Evolutionary conservation across 1,140 invertebrate species (phyloP).

Genomic region (Diuraphis noxia): DNA sequence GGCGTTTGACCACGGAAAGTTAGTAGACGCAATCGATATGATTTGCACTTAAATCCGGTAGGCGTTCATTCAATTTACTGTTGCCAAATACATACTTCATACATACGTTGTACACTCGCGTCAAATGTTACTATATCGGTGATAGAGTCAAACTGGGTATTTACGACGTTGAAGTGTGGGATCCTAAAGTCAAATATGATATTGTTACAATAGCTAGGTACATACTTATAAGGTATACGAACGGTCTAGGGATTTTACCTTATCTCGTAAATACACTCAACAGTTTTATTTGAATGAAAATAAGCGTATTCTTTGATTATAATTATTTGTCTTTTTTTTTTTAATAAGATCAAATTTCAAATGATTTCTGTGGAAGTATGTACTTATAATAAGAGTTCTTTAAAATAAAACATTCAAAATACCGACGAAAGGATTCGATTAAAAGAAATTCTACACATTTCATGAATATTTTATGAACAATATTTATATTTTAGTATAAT

Average conservation of each 20-base stretch:
- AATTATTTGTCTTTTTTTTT: background rate
- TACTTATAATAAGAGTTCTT: background rate
- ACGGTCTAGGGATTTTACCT: background rate
- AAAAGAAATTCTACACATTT: slow-evolving; percentile 1
- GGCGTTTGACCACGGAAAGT: too few relatives aligned
- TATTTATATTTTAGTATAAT: slow-evolving; percentile 3
- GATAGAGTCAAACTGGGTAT: background rate
- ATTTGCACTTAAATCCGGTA: too few relatives aligned
- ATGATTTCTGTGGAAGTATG: background rate
- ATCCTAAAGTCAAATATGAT: background rate
- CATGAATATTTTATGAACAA: background rate
- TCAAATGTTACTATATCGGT: background rate
- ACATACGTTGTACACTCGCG: background rate
- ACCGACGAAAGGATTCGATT: background rate
- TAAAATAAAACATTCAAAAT: background rate
- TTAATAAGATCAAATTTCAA: background rate
- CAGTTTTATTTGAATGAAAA: background rate
- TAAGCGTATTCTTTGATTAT: background rate
- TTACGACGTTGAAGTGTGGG: background rate
- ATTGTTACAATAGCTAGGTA: background rate
- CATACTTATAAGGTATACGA: too few relatives aligned
- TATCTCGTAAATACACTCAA: background rate
- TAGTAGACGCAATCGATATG: too few relatives aligned
- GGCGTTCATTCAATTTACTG: background rate
- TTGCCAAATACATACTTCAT: background rate